Evolutionary conservation across 2,888 invertebrate species (phyloP).

Genomic region (Drosophila recens): DNA sequence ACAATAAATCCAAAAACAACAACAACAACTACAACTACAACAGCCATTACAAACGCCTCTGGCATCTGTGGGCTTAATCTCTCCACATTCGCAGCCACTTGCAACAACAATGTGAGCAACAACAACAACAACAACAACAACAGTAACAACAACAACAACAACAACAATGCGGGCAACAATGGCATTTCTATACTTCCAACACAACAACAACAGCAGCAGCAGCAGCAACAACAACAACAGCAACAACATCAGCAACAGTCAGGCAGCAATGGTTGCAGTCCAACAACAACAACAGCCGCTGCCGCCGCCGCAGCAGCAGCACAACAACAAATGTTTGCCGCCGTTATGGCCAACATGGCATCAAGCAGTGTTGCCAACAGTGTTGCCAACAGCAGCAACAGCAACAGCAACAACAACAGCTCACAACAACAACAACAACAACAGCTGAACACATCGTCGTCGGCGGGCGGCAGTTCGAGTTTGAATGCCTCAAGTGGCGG

Average conservation of each 20-base stretch:
- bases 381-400: slow-evolving; percentile 56
- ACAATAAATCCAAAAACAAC: slow-evolving; percentile 20
- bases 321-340: slow-evolving; percentile 82
- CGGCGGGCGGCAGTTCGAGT: slow-evolving; percentile 66
- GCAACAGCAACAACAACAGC: no score
- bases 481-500: slow-evolving; percentile 85
- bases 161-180: slow-evolving; percentile 32
- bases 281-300: slow-evolving; percentile 36
- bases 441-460: slow-evolving; percentile 61
- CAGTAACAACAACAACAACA: slow-evolving; percentile 18
- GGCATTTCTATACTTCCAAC: slow-evolving; percentile 23
- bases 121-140: slow-evolving; percentile 28
- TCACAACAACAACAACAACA: no score
- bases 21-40: slow-evolving; percentile 19
- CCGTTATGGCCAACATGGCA: slow-evolving; percentile 82
- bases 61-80: slow-evolving; percentile 84
- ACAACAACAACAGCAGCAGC: slow-evolving; percentile 28
- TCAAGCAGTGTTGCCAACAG: slow-evolving; percentile 59
- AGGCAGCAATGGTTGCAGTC: slow-evolving; percentile 49
- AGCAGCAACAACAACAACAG: slow-evolving; percentile 30
- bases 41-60: slow-evolving; percentile 82
- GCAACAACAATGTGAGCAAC: slow-evolving; percentile 60
- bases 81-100: slow-evolving; percentile 83
- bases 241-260: slow-evolving; percentile 33
- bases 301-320: slow-evolving; percentile 48